Percentiles rank a stretch among this genome's conserved stretches.
Conservation (phyloP, 2,797 vertebrate genomes). For the Girardinus metallicus region DNA sequence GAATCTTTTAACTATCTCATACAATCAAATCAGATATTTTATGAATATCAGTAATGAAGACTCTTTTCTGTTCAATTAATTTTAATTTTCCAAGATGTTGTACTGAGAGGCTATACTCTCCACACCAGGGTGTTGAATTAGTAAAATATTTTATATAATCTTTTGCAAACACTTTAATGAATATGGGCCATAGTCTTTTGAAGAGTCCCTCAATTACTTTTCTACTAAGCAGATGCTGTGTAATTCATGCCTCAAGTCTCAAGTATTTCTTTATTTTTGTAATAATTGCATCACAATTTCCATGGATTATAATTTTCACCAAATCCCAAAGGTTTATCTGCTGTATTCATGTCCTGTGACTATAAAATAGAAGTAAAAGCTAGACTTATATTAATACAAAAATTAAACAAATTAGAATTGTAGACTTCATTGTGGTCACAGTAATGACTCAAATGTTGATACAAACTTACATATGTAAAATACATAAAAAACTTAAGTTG, state of each 20-base stretch:
- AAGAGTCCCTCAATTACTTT: neutral
- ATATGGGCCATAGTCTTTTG: neutral
- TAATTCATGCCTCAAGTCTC: neutral
- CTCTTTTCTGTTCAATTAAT: neutral
- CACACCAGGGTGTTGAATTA: neutral
- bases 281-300: constrained; percentile 1
- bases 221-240: neutral
- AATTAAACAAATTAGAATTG: neutral
- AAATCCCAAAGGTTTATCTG: neutral
- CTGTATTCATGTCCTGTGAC: neutral
- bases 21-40: too few species aligned
- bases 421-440: neutral
- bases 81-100: neutral
- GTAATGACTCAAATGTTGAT: neutral
- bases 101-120: neutral
- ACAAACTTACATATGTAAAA: neutral
- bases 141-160: neutral
- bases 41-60: neutral
- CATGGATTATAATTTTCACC: neutral
- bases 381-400: neutral
- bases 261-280: neutral
- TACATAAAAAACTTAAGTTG: neutral
- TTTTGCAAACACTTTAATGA: neutral
- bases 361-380: neutral
- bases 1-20: neutral